Evolutionary conservation across 2,797 vertebrate genomes (phyloP).

Genomic region (Phoebastria nigripes): DNA sequence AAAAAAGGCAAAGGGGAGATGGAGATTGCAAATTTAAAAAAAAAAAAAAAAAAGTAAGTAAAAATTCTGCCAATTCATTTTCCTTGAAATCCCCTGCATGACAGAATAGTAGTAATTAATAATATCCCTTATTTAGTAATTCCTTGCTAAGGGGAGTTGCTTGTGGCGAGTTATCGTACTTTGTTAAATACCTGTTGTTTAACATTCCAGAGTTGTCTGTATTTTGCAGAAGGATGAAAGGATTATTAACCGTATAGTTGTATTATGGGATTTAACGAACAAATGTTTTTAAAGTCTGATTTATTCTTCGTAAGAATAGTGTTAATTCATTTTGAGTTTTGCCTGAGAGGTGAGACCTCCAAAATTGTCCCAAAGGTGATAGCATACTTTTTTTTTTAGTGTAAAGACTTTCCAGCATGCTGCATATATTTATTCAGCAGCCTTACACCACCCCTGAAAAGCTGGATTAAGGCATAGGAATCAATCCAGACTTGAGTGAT

Average conservation of each 20-base stretch:
- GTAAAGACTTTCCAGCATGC: neutral
- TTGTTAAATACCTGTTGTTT: neutral
- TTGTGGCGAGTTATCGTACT: neutral
- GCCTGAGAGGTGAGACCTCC: slow-evolving; percentile 1
- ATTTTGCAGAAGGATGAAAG: neutral
- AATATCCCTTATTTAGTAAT: neutral
- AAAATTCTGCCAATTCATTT: neutral
- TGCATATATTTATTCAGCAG: neutral
- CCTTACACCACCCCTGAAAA: neutral
- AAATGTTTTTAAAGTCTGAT: slow-evolving; percentile 10
- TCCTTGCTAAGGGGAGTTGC: neutral
- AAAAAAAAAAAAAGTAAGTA: neutral
- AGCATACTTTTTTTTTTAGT: neutral
- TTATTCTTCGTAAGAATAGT: neutral
- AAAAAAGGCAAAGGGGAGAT: neutral
- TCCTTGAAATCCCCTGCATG: neutral
- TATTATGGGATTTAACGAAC: neutral
- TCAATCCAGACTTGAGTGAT: neutral
- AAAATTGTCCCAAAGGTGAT: neutral
- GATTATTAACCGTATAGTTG: neutral
- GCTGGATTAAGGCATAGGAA: neutral
- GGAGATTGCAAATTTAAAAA: neutral
- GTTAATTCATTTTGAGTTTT: slow-evolving; percentile 3
- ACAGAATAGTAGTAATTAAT: neutral
- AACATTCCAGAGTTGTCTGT: neutral